Base-by-base conservation (phyloP, 2,113 vertebrate species). In the Arenaria interpres region DNA sequence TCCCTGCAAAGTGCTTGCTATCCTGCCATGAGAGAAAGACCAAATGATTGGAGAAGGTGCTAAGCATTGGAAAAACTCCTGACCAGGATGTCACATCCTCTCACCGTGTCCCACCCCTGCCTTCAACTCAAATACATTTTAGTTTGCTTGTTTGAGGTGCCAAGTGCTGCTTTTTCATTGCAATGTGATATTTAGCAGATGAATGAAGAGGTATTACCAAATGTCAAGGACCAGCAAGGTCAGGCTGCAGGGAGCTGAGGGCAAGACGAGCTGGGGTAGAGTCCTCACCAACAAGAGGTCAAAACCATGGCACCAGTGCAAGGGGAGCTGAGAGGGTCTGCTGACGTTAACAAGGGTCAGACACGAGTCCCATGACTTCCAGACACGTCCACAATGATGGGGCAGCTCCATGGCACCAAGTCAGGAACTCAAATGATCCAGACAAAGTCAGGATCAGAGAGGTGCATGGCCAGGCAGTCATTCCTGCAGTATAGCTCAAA, bases 331-430 rank as follows among this genome's bases (percentile, higher is more conserved):
- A 43, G 41, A 43, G 41, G 14, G 41, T 75, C 56, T 59, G 37
- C 28, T 71, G 23, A 19, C 53, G 50, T 51, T 77, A 57, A 59
- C 7, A 0, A 2, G 7, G 13, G 56, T 51, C 33, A 71, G 35
- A 9, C 77, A 76, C 63, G 35, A 45, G 63, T 76, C 48, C 16
- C 9, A 8, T 7, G 23, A 30, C n/a, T 76, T 63, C 43, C 57
- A 59, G 75, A 48, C 11, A 21, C 1, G 0, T 41, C 37, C 51
- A 41, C 37, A 59, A 8, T 6, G 30, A 81, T 0, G 1, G 25
- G 14, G 50, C 12, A 81, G 8, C 4, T 64, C 69, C 0, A 1
- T 35, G 75, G 28, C 63, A 86, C 33, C 33, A 57, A 41, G 24
- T 11, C 45, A 50, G 45, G 27, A 64, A 41, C 33, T 39, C 16